Conservation (phyloP, 2,113 vertebrate genomes). For the Festucalex cinctus region DNA sequence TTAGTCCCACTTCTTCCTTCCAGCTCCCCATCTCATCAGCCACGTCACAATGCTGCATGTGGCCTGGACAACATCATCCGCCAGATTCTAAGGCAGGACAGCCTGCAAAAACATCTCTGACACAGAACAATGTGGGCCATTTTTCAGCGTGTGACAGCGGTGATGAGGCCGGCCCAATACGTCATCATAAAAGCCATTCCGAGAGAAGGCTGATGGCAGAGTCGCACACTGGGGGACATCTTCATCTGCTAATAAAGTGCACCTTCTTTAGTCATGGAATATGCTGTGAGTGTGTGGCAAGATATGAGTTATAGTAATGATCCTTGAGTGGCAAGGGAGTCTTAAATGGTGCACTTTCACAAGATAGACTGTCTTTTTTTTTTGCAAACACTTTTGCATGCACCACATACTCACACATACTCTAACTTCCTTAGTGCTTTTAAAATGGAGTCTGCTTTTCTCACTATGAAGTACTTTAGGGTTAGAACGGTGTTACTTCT, state of each 20-base stretch:
- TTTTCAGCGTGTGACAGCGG: constrained; percentile 32
- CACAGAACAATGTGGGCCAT: constrained; percentile 17
- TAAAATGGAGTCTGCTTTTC: not conserved
- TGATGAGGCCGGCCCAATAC: constrained; percentile 47
- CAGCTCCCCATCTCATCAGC: not conserved
- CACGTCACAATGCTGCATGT: not conserved
- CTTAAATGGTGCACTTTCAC: constrained; percentile 66
- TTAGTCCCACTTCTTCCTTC: no score
- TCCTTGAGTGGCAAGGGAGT: constrained; percentile 53
- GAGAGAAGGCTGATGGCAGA: constrained; percentile 39
- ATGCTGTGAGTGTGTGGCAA: constrained; percentile 14
- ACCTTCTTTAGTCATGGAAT: constrained; percentile 48
- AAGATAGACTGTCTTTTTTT: constrained; percentile 65
- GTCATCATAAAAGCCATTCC: constrained; percentile 52
- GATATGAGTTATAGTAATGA: constrained; percentile 49
- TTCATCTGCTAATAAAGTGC: constrained; percentile 61
- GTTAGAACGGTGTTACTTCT: not conserved
- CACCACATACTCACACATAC: constrained; percentile 15
- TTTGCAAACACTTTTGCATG: constrained; percentile 51
- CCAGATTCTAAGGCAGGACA: constrained; percentile 1
- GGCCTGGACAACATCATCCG: not conserved
- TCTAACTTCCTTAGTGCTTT: not conserved
- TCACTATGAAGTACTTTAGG: constrained; percentile 1
- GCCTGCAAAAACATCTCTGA: constrained; percentile 16
- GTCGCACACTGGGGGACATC: constrained; percentile 38